These are phyloP conservation scores for Macrocentrus cingulum DNA, from an alignment of 1,140 invertebrate genomes.

Conservation along the genomic window DNA sequence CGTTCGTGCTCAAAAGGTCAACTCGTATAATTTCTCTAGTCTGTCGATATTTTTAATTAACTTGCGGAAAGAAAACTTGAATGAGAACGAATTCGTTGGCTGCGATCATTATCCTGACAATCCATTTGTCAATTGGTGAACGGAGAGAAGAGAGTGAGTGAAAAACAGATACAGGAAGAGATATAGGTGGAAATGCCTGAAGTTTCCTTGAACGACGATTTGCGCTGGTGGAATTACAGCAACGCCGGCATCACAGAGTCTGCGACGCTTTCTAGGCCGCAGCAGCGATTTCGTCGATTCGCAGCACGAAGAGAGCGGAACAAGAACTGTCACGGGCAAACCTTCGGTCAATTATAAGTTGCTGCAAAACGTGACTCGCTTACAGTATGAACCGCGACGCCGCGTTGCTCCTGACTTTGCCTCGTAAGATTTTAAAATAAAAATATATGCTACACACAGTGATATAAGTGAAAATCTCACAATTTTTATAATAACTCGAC, in stretches of 20 bases:
- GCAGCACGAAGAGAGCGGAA: slow-evolving; percentile 35
- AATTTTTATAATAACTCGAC: too few species aligned
- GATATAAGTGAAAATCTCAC: too few species aligned
- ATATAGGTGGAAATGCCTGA: not conserved
- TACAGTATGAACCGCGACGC: slow-evolving; percentile 15
- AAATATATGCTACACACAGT: too few species aligned
- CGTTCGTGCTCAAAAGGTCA: too few species aligned
- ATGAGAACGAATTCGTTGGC: too few species aligned
- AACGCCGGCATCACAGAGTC: too few species aligned
- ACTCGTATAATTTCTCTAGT: too few species aligned
- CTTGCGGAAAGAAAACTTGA: too few species aligned
- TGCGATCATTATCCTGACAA: not conserved
- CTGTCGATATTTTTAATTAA: too few species aligned
- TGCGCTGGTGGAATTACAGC: slow-evolving; percentile 14
- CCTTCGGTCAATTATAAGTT: slow-evolving; percentile 51
- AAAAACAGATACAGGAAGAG: not conserved
- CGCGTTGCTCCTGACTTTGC: too few species aligned
- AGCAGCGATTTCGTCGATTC: slow-evolving; percentile 38
- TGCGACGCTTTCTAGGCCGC: slow-evolving; percentile 21
- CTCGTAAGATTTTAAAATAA: too few species aligned
- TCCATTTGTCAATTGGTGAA: not conserved
- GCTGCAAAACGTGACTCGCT: slow-evolving; percentile 37
- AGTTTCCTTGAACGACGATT: slow-evolving; percentile 15
- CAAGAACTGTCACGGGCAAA: slow-evolving; percentile 45
- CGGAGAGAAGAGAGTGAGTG: not conserved